Conservation (phyloP, 2,888 invertebrate genomes). For the Callyntrura sp. region DNA sequence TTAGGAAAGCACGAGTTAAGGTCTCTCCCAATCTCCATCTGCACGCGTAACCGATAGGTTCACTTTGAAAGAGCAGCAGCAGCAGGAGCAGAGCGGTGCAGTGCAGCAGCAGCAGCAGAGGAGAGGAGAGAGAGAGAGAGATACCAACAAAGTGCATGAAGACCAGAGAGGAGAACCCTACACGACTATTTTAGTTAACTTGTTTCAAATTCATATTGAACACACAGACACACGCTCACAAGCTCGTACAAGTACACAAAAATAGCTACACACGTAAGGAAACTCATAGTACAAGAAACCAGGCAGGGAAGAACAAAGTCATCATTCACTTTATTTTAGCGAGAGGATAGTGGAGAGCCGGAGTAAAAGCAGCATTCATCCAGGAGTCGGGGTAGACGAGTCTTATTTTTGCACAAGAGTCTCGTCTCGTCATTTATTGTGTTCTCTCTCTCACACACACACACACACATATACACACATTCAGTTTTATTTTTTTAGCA, state of each 20-base stretch:
- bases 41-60: conserved; percentile 66
- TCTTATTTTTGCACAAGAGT: conserved; percentile 12
- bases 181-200: too few relatives aligned
- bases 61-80: conserved; percentile 44
- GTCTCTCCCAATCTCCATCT: conserved; percentile 64
- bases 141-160: too few relatives aligned
- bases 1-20: conserved; percentile 48
- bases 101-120: conserved; percentile 40
- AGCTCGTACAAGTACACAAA: conserved; percentile 14
- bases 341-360: conserved; percentile 25
- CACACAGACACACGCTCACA: not conserved
- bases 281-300: conserved; percentile 21
- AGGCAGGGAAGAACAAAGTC: conserved; percentile 27
- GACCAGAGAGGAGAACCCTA: too few relatives aligned
- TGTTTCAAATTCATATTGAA: too few relatives aligned
- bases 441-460: not conserved
- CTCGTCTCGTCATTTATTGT: conserved; percentile 19
- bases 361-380: not conserved
- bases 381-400: not conserved
- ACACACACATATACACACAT: too few relatives aligned
- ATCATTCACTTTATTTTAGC: conserved; percentile 38
- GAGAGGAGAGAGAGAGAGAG: too few relatives aligned
- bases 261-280: not conserved
- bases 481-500: not conserved
- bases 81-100: too few relatives aligned